Conservation (phyloP, 2,113 vertebrate genomes). For the Ochotona princeps region DNA sequence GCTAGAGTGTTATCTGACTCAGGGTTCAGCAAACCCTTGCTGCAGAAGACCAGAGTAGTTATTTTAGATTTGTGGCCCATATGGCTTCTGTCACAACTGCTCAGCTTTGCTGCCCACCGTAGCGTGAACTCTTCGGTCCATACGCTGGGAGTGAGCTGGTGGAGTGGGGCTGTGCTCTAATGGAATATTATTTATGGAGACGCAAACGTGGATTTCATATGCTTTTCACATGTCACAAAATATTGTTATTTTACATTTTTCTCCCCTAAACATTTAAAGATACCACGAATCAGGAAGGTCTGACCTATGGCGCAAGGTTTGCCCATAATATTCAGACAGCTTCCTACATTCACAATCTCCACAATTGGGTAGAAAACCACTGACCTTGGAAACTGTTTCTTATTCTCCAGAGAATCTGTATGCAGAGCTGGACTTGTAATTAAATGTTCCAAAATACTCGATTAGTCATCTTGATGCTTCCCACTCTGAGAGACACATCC, state of each 20-base stretch:
- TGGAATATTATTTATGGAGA: not conserved
- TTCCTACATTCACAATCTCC: not conserved
- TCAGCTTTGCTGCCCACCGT: not conserved
- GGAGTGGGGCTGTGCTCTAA: not conserved
- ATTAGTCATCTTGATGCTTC: not conserved
- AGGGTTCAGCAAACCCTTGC: not conserved
- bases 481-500: not conserved
- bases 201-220: not conserved
- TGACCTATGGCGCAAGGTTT: not conserved
- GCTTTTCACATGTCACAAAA: not conserved
- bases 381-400: not conserved
- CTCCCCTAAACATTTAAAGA: constrained; percentile 12
- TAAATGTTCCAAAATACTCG: not conserved
- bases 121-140: not conserved
- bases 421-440: not conserved
- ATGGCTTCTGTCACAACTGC: constrained; percentile 35
- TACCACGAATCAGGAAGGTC: not conserved
- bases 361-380: not conserved
- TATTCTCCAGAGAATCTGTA: not conserved
- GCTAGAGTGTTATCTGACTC: not conserved
- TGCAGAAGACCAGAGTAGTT: not conserved
- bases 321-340: accelerated
- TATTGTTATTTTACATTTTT: not conserved
- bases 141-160: not conserved
- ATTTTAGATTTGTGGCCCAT: constrained; percentile 8